Evolutionary conservation across 2,888 invertebrate genomes (phyloP).

Genomic region (Folsomia candida): DNA sequence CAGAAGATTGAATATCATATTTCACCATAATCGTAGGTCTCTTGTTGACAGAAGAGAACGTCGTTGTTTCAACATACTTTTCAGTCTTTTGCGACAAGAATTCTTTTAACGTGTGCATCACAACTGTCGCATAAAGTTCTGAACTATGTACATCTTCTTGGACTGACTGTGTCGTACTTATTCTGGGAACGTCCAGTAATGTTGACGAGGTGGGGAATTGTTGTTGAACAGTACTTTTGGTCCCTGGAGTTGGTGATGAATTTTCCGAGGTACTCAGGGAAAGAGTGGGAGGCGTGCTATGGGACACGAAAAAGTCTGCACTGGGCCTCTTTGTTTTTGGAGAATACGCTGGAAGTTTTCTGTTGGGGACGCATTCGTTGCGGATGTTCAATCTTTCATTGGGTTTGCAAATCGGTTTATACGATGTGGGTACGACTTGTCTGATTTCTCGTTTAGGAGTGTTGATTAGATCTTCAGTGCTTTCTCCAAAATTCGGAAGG

Average conservation of each 20-base stretch:
- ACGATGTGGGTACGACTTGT: slow-evolving; percentile 3
- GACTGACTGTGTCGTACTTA: no score
- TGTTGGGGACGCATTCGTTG: neutral
- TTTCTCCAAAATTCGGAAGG: neutral
- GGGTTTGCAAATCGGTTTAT: neutral
- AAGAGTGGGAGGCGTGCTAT: neutral
- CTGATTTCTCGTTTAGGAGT: neutral
- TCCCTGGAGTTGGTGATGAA: no score
- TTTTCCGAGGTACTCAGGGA: no score
- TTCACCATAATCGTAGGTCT: no score
- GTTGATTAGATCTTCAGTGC: neutral
- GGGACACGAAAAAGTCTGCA: neutral
- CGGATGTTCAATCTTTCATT: neutral
- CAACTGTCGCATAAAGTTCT: neutral
- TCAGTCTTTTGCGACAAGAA: neutral
- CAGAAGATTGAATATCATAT: no score
- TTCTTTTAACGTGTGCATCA: neutral
- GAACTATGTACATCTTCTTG: no score
- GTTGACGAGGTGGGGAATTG: no score
- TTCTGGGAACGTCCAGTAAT: no score
- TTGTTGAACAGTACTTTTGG: no score
- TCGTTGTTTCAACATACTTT: neutral
- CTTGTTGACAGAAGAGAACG: no score
- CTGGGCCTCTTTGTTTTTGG: neutral
- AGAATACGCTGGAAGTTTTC: neutral